Evolutionary conservation across 2,888 invertebrate species (phyloP).

Genomic region (Metacarcinus magister): DNA sequence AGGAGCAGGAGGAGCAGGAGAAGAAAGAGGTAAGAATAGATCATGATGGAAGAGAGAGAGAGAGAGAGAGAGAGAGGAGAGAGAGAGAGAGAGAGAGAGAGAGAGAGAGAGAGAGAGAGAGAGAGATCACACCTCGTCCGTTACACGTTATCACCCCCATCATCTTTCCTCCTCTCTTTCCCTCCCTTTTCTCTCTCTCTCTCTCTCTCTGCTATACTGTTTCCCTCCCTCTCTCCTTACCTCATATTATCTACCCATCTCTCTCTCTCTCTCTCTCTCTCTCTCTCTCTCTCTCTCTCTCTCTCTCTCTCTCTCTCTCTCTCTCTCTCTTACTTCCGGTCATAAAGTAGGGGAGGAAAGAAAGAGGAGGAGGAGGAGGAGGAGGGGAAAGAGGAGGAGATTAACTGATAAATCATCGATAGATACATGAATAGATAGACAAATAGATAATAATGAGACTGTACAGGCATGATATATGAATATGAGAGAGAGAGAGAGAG

Average conservation of each 20-base stretch:
- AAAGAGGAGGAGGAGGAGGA: neutral
- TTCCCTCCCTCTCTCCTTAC: neutral
- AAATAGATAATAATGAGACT: too few relatives aligned
- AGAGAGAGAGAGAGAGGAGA: too few relatives aligned
- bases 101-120: too few relatives aligned
- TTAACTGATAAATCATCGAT: neutral
- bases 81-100: too few relatives aligned
- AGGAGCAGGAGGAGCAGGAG: too few relatives aligned
- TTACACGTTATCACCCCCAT: neutral
- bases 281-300: slow-evolving; percentile 52
- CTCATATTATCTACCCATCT: neutral
- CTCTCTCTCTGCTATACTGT: neutral
- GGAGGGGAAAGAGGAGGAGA: neutral
- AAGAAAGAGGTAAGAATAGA: too few relatives aligned
- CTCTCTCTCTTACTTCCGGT: slow-evolving; percentile 61
- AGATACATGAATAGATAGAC: neutral
- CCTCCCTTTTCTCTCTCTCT: neutral
- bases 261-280: neutral
- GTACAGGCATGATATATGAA: too few relatives aligned
- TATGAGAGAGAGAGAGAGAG: neutral
- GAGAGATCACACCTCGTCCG: slow-evolving; percentile 5
- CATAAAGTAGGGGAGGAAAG: neutral
- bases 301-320: slow-evolving; percentile 70
- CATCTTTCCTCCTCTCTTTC: neutral
- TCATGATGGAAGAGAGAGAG: too few relatives aligned